A percentile compares a stretch with the other conserved stretches of the same genome.
These are phyloP conservation scores for Drosophila testacea DNA, from an alignment of 2,888 invertebrate genomes.

Conservation along the genomic window DNA sequence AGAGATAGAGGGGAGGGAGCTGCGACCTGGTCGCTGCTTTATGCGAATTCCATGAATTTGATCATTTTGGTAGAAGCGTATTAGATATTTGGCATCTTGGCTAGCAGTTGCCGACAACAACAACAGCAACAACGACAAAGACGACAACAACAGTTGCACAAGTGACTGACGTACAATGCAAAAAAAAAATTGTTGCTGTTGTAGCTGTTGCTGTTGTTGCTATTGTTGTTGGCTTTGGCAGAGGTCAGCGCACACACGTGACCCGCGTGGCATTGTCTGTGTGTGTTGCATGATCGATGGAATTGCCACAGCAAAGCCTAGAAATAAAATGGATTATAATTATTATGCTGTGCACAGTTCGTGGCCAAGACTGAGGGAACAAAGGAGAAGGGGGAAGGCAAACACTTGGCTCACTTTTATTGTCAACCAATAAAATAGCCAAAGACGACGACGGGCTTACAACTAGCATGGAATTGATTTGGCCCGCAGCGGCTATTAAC, in stretches of 20 bases:
- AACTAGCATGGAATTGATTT: constrained; percentile 75
- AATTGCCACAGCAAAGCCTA: constrained; percentile 66
- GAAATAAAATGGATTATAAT: constrained; percentile 77
- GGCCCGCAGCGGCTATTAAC: constrained; percentile 76
- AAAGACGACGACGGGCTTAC: constrained; percentile 59
- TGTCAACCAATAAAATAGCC: constrained; percentile 77
- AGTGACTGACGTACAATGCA: constrained; percentile 76
- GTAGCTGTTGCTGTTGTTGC: constrained; percentile 14
- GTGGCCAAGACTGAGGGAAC: not conserved
- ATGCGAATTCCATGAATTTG: constrained; percentile 81
- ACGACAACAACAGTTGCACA: constrained; percentile 40
- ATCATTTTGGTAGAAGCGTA: constrained; percentile 77
- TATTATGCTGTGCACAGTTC: constrained; percentile 61
- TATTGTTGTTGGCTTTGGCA: constrained; percentile 49
- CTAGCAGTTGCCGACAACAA: constrained; percentile 45
- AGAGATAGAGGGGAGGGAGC: not conserved
- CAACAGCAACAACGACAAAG: constrained; percentile 26
- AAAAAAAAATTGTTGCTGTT: constrained; percentile 16
- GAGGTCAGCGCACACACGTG: constrained; percentile 82
- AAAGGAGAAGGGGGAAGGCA: constrained; percentile 7
- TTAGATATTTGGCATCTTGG: constrained; percentile 80
- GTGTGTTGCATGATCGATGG: constrained; percentile 70
- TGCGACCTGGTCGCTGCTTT: constrained; percentile 60
- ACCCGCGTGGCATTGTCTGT: constrained; percentile 54
- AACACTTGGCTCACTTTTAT: constrained; percentile 72